Base-by-base conservation (phyloP, 2,113 vertebrate species). In the Pangasianodon hypophthalmus region DNA sequence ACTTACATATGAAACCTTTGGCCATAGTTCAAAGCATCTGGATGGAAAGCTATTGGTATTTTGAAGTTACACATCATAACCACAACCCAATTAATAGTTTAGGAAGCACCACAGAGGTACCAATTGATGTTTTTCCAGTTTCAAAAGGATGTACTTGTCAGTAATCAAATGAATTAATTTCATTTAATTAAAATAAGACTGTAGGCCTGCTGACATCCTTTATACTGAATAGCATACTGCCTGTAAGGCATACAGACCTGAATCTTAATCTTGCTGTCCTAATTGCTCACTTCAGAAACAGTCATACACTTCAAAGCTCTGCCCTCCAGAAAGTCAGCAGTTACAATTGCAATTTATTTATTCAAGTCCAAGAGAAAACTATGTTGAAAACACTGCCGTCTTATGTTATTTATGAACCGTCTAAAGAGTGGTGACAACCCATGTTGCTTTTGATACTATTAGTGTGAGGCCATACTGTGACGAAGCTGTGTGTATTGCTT, bases 141-240 rank as follows among this genome's bases (percentile, higher is more conserved):
- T 90, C 77, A 88, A 91, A 90, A 69, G 79, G 85, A 90, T 44
- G 4, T 79, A 79, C 44, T 79, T 85, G 86, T 88, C 89, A 91
- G 67, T 58, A 24, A 91, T 67, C 91, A 91, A 88, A 89, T 46
- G n/a, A 89, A 85, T 87, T 54, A 84, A 80, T 88, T 91, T 92
- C 87, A 93, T 54, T 95, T 93, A 93, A 89, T 94, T 92, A 94
- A 92, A 95, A 91, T 95, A 91, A 89, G 83, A 81, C 88, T 64
- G 41, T 41, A 83, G 89, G 64, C 81, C 79, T 37, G 81, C 89
- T 86, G 41, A 60, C 56, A 7, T 58, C 80, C 91, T 92, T 92
- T 84, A 79, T 48, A 77, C 41, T 92, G 87, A 91, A 91, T 91
- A 90, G 82, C 58, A 75, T 87, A 85, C 84, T 58, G 86, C 71